Evolutionary conservation across 2,888 invertebrate species (phyloP), one percentile per base, ranked within the genome.

Genomic region (Drosophila eohydei): DNA sequence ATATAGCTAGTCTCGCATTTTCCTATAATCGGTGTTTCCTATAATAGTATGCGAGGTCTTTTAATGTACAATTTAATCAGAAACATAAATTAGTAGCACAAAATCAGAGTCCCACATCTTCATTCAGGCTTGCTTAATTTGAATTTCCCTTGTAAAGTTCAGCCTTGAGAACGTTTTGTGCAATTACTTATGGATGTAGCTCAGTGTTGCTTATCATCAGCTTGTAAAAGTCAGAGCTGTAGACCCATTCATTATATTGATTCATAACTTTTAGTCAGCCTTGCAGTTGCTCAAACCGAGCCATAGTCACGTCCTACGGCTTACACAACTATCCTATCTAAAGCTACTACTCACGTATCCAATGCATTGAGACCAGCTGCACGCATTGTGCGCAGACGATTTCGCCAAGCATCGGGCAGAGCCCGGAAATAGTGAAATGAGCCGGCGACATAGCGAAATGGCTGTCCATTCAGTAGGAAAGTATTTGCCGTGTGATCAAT

Each of bases 381-480:
- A 89, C 95, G 94, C 89, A 97, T 93, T 89, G 96, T 96, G 69
- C 94, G 93, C 64, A 98, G 92, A 21, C 97, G 94, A 83, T 96
- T 96, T 16, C 95, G 93, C 98, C 98, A 98, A 87, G 96, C 96
- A 34, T 94, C 94, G 38, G 95, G 95, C 0, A 97, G 96, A 0
- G 97, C 94, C n/a, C 98, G 94, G 92, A 97, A 98, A 93, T 98
- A 98, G 91, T 98, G 98, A 89, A 98, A 94, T 4, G 96, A 96
- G 0, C 97, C 97, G 12, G 96, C 94, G 44, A 96, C 93, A 88
- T 96, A 96, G 16, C 94, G 94, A 81, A 96, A 95, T 0, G 95
- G 95, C 87, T 94, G 80, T 0, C 96, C 96, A 91, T 97, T 95
- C 85, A 96, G 93, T 63, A 96, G 83, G 89, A 97, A 96, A 56